phyloP scores from a whole-genome alignment of 2,113 vertebrate species.

The Ptilorrhoa leucosticta region DNA sequence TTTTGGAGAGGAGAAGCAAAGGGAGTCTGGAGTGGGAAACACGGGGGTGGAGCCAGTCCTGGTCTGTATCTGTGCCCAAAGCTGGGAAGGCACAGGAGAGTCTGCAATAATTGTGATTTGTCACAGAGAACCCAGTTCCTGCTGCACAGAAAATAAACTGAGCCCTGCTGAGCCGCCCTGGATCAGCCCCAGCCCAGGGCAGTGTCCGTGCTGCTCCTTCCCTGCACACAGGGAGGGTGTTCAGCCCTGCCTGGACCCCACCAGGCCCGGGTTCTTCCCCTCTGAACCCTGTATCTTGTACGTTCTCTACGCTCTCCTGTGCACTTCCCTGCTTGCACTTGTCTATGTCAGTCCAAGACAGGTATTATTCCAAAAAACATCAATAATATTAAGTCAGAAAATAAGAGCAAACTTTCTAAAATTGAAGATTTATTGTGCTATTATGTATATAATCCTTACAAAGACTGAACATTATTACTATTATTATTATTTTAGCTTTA shows the following conservation, averaged over 20 bases:
- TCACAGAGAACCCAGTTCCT: no score
- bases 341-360: not conserved
- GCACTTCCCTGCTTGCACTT: not conserved
- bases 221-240: no score
- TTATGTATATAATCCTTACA: not conserved
- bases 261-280: no score
- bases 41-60: not conserved
- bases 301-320: rapidly evolving
- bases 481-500: not conserved
- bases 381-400: not conserved
- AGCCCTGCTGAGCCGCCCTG: not conserved
- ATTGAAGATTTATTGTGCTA: not conserved
- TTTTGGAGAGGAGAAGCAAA: not conserved
- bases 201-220: rapidly evolving
- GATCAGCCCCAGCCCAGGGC: not conserved
- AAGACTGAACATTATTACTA: not conserved
- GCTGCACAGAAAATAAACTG: not conserved
- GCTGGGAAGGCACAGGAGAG: not conserved
- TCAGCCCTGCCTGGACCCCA: not conserved
- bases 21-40: not conserved
- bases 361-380: not conserved
- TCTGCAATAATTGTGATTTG: no score
- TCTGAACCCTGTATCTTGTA: rapidly evolving
- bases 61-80: not conserved
- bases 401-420: not conserved